Evolutionary conservation across 2,113 vertebrate genomes (phyloP).

Genomic region (Trogon surrucura): DNA sequence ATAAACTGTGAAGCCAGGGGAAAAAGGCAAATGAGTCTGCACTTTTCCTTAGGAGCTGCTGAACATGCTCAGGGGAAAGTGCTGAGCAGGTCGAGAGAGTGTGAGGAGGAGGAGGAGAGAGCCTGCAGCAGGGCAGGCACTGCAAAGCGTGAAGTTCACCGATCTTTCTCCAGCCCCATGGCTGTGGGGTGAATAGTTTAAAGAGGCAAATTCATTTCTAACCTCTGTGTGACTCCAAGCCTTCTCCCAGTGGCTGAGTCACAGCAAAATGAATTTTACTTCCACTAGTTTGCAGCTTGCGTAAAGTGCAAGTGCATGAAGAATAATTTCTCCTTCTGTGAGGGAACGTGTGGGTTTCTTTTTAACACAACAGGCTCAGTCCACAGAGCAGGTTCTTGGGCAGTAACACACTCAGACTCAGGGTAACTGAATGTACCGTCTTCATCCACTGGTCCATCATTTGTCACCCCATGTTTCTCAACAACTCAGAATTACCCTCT

Average conservation of each 20-base stretch:
- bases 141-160: background rate
- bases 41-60: background rate
- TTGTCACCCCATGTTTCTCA: background rate
- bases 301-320: background rate
- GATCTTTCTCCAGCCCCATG: background rate
- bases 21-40: background rate
- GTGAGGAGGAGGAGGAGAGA: background rate
- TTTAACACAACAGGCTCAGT: background rate
- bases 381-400: background rate
- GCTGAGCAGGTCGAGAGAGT: rapidly evolving
- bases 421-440: background rate
- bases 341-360: background rate
- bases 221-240: background rate
- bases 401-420: no score
- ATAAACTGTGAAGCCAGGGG: background rate
- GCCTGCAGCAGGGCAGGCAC: background rate
- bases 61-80: background rate
- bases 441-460: background rate
- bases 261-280: background rate
- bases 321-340: background rate
- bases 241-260: background rate
- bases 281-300: background rate
- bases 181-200: background rate
- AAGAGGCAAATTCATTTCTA: background rate
- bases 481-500: background rate